phyloP scores from a whole-genome alignment of 2,113 vertebrate genomes.

The Stigmatopora nigra region DNA sequence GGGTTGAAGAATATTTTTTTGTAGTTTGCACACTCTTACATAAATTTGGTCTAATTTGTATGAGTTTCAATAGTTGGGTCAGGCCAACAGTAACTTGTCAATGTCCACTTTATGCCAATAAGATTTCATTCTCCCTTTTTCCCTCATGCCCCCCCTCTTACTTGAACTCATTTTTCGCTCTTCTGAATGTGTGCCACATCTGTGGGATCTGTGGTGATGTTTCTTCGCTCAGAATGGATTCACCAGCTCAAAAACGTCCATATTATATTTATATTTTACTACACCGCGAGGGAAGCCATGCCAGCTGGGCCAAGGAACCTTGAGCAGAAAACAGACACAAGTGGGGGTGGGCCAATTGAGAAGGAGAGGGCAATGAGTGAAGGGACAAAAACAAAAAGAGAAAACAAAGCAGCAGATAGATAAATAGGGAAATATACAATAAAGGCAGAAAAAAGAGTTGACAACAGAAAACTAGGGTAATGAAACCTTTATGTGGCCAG shows the following conservation, averaged over 20 bases:
- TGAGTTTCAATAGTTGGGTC: constrained; percentile 30
- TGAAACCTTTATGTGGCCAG: too few species aligned
- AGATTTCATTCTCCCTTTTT: constrained; percentile 41
- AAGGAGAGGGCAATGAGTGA: constrained; percentile 33
- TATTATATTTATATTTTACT: constrained; percentile 86
- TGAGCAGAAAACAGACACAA: constrained; percentile 57
- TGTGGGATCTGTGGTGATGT: constrained; percentile 77
- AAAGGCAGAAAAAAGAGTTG: neutral
- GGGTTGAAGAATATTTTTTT: constrained; percentile 6
- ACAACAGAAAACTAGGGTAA: constrained; percentile 15
- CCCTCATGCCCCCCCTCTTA: constrained; percentile 13
- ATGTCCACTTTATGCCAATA: constrained; percentile 47
- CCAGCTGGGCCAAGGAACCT: constrained; percentile 68
- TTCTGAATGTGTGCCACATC: constrained; percentile 70
- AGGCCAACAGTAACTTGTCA: constrained; percentile 51
- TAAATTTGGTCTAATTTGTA: constrained; percentile 29
- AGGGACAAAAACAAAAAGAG: constrained; percentile 35
- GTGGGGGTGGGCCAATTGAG: constrained; percentile 43
- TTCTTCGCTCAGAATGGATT: constrained; percentile 81
- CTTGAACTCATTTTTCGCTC: constrained; percentile 42
- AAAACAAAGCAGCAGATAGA: constrained; percentile 6
- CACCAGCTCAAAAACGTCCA: constrained; percentile 79
- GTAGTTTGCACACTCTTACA: constrained; percentile 25
- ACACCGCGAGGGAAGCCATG: constrained; percentile 69
- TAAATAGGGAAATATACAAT: neutral